These are phyloP conservation scores for Diadophis punctatus DNA, from an alignment of 2,113 vertebrate species.

Conservation along the genomic window DNA sequence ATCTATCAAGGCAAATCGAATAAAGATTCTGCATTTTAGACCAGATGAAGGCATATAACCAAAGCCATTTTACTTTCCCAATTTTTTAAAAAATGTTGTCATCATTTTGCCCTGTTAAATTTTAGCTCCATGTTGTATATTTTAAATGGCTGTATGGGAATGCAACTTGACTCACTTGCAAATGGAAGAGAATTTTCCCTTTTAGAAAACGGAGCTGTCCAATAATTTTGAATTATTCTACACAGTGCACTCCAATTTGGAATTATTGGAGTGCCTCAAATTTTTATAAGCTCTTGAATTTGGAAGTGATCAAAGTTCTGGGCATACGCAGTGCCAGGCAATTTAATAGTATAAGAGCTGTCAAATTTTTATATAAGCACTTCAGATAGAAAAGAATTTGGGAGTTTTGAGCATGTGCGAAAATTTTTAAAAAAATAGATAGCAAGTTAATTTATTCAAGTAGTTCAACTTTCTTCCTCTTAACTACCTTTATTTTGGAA, in stretches of 20 bases:
- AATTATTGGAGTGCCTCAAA: constrained; percentile 87
- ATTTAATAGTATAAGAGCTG: constrained; percentile 87
- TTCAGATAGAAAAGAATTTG: constrained; percentile 80
- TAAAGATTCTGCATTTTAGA: background rate
- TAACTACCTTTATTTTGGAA: constrained; percentile 78
- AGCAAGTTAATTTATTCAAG: constrained; percentile 80
- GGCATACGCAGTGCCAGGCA: constrained; percentile 81
- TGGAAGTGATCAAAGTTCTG: constrained; percentile 85
- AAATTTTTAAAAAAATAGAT: constrained; percentile 36
- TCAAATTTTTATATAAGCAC: constrained; percentile 87
- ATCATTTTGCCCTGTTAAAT: constrained; percentile 76
- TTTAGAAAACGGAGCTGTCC: constrained; percentile 68
- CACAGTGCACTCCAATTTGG: constrained; percentile 84
- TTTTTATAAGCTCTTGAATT: constrained; percentile 88
- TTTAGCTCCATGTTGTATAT: constrained; percentile 69
- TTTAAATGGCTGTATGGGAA: constrained; percentile 76
- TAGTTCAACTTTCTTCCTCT: constrained; percentile 66
- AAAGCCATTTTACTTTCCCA: background rate
- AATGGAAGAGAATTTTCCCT: constrained; percentile 76
- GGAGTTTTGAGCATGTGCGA: constrained; percentile 76
- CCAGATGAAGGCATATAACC: background rate
- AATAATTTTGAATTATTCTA: constrained; percentile 86
- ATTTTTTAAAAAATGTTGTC: constrained; percentile 48
- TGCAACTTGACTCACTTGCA: constrained; percentile 79
- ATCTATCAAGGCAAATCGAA: background rate